Evolutionary conservation across 2,797 vertebrate species (phyloP).

Genomic region (Calcarius lapponicus): DNA sequence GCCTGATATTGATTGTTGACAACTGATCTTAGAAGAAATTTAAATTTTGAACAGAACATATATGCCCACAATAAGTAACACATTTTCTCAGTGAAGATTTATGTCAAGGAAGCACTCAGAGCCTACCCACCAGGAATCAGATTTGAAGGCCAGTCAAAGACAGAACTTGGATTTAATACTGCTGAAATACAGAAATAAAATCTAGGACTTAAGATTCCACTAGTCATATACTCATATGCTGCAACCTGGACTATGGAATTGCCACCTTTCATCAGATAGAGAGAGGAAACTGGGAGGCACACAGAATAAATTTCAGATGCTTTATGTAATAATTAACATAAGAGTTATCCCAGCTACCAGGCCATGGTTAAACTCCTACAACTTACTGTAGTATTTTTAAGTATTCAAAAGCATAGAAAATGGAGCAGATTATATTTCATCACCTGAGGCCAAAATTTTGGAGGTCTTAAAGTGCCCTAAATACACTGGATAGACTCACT

Average conservation of each 20-base stretch:
- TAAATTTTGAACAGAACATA: not conserved
- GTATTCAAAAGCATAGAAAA: not conserved
- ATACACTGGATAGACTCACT: not conserved
- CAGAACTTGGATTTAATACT: not conserved
- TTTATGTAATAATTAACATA: not conserved
- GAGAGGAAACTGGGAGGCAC: not conserved
- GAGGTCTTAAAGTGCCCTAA: constrained; percentile 2
- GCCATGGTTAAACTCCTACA: not conserved
- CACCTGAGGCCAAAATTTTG: not conserved
- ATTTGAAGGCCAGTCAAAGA: not conserved
- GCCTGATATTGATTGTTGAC: not conserved
- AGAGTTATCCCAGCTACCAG: not conserved
- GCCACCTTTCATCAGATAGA: not conserved
- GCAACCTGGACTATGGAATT: not conserved
- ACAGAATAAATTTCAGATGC: not conserved
- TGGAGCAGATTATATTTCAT: not conserved
- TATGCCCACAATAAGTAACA: not conserved
- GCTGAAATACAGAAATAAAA: not conserved
- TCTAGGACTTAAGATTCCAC: not conserved
- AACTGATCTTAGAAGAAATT: not conserved
- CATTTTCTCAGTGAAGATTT: not conserved
- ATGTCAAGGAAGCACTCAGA: not conserved
- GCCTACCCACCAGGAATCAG: not conserved
- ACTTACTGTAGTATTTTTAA: not conserved
- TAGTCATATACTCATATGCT: not conserved